Base-by-base conservation (phyloP, 2,113 vertebrate genomes). In the Epinephelus cyanopodus region DNA sequence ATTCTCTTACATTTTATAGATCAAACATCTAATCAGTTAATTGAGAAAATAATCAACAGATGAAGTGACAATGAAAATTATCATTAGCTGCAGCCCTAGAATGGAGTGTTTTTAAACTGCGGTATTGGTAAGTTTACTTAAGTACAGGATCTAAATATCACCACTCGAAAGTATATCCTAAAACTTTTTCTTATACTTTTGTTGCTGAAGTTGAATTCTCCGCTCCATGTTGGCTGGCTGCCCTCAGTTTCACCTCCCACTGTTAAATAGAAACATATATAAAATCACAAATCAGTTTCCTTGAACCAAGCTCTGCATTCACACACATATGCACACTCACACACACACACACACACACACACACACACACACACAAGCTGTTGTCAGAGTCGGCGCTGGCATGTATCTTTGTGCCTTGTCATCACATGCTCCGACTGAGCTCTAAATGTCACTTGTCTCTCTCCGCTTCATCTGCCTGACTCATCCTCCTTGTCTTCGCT, bases 361-460 rank as follows among this genome's bases (percentile, higher is more conserved):
- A 66, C 60, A 72, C n/a, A n/a, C 58, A 71, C 9, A 27, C 77
- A 73, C 87, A 66, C 60, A 72, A 18, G 69, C 84, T 80, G 79
- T 84, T 81, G 83, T 83, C 69, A 66, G 25, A 62, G 66, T 74
- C 19, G 15, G n/a, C 68, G 64, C 53, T 84, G 83, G 63, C 85
- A 71, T 85, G 85, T 67, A 77, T 93, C 88, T 83, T 62, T 77
- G 68, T 77, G 86, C 53, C 79, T 77, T 85, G 86, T 91, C 92
- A 87, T 91, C 88, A 85, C 81, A 82, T 74, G 84, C 79, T 83
- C 61, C 60, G 62, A 72, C 84, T 87, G 80, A 84, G 76, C 85
- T 91, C 88, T 90, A 91, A 93, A 94, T 93, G 92, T 92, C 90
- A 84, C 70, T 88, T 83, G 77, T 92, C 92, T 89, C 78, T 86